phyloP scores from a whole-genome alignment of 1,140 invertebrate species.

The Drosophila murphyi region DNA sequence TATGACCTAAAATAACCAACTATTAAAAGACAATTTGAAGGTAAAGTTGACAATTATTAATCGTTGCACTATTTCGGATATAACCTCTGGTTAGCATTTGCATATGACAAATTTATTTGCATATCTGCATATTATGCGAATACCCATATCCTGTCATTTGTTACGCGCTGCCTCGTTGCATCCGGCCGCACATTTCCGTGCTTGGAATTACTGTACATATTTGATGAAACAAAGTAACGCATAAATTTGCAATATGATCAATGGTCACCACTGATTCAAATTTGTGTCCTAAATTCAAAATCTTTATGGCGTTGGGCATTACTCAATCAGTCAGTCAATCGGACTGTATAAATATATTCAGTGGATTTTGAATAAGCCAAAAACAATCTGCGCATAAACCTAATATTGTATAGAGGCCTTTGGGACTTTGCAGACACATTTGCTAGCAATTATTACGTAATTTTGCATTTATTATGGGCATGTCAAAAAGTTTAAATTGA shows the following conservation, averaged over 20 bases:
- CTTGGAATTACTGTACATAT: constrained; percentile 49
- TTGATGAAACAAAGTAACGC: constrained; percentile 30
- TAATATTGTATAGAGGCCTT: background rate
- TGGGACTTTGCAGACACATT: background rate
- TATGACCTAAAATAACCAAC: constrained; percentile 18
- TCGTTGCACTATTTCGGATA: too few species aligned
- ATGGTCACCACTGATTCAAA: too few species aligned
- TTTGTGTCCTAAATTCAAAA: too few species aligned
- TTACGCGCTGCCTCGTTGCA: constrained; percentile 39
- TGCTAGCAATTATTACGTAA: background rate
- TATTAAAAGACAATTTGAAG: constrained; percentile 24
- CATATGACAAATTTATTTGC: background rate
- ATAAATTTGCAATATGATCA: constrained; percentile 47
- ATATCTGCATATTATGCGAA: background rate
- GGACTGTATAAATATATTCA: too few species aligned
- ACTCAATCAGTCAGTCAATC: too few species aligned
- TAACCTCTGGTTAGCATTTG: too few species aligned
- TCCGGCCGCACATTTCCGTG: constrained; percentile 41
- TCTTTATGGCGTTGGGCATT: too few species aligned
- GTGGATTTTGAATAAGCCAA: too few species aligned
- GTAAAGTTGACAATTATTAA: constrained; percentile 3
- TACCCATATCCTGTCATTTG: constrained; percentile 38
- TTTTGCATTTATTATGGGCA: background rate
- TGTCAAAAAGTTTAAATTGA: constrained; percentile 20
- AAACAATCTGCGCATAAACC: too few species aligned